Conservation (phyloP, 92 coral and sea anemone genomes). For the Porites divaricata region DNA sequence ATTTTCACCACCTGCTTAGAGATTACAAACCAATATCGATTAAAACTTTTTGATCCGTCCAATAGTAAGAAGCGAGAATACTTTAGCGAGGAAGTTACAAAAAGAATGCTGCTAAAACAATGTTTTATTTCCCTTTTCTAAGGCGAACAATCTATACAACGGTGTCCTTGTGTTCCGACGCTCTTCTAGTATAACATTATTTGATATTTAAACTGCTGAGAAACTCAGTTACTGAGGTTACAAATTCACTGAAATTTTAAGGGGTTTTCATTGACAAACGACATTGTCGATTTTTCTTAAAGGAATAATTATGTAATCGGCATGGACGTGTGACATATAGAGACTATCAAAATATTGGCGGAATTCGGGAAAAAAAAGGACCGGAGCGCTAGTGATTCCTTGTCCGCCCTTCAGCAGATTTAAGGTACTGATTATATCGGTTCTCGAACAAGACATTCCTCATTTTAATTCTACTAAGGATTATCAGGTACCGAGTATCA, state of each 20-base stretch:
- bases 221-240: neutral
- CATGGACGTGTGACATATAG: slow-evolving; percentile 6
- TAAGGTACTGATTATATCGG: neutral
- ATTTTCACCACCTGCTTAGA: slow-evolving; percentile 23
- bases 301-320: slow-evolving; percentile 20
- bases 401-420: slow-evolving; percentile 3
- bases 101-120: slow-evolving; percentile 14
- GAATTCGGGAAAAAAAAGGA: slow-evolving; percentile 10
- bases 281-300: neutral
- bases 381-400: neutral
- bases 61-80: slow-evolving; percentile 1
- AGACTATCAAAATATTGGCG: slow-evolving; percentile 18
- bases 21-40: slow-evolving; percentile 27
- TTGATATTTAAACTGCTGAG: neutral
- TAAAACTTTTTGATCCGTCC: slow-evolving; percentile 15
- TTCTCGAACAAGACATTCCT: neutral
- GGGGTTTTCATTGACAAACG: neutral
- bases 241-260: neutral
- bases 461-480: neutral
- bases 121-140: slow-evolving; percentile 12
- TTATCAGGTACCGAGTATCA: neutral
- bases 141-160: neutral
- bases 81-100: neutral
- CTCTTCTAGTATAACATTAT: neutral
- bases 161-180: neutral